Base-by-base conservation (phyloP, 2,888 invertebrate genomes). In the Erynnis tages region DNA sequence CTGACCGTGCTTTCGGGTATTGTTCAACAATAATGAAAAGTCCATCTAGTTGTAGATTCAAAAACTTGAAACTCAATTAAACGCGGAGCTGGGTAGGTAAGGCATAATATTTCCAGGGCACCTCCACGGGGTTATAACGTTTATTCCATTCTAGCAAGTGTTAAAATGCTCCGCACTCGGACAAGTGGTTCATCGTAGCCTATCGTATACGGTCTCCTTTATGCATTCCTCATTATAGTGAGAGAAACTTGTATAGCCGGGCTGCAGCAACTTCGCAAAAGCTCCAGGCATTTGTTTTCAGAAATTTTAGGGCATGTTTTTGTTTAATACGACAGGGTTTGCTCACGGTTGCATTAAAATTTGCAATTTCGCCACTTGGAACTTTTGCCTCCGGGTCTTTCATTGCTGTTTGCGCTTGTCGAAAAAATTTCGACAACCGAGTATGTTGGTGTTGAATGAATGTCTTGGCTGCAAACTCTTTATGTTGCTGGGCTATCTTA, bases 51-150 rank as follows among this genome's bases (percentile, higher is more conserved):
- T 45, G 49, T 49, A 46, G 43, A 54, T 58, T 61, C 62, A 66
- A 67, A 69, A 73, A 73, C 70, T 74, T 69, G 60, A 62, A 78
- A 79, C 71, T 74, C 74, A 76, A 78, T 78, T 78, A 78, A 66
- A 73, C 49, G 53, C 52, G 25, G 29, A 27, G 46, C 25, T 37
- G 35, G 35, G 43, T 16, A 38, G 37, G 27, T 34, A 30, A 25
- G 27, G 44, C 25, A 48, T 30, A 27, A 30, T 30, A 47, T 43
- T 10, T 6, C 27, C 8, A 35, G 7, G 30, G 23, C 3, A 2
- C 10, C 25, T 23, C 32, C 41, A 49, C 10, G 2, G 10, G 32
- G 40, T 49, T 49, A 25, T 49, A 17, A n/a, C 34, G 17, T 34
- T 41, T 49, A 49, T 41, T 49, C 11, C 34, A 5, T 41, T 29